These are phyloP conservation scores for Dysdera silvatica DNA, from an alignment of 1,140 invertebrate genomes.

Conservation along the genomic window DNA sequence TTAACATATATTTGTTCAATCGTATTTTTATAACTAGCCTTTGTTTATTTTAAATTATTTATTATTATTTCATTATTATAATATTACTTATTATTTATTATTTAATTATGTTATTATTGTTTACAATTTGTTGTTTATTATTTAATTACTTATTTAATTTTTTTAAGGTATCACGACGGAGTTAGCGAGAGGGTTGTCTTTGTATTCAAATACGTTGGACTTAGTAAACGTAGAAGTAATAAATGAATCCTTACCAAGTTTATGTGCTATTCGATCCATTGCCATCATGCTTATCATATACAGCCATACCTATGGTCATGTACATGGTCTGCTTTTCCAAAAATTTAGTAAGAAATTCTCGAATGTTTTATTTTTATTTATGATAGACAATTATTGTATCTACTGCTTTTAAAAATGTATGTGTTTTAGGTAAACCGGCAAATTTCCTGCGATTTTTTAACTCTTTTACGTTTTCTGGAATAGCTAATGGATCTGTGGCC, in stretches of 20 bases:
- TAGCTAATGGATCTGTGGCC: conserved; percentile 16
- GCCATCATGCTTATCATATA: conserved; percentile 14
- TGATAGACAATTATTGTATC: no score
- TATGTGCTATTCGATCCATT: conserved; percentile 7
- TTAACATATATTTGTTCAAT: no score
- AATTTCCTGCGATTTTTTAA: conserved; percentile 22
- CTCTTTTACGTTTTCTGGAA: conserved; percentile 20
- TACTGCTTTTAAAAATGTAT: no score
- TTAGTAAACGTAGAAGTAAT: neutral
- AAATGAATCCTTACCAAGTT: neutral
- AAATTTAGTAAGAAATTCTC: conserved; percentile 17
- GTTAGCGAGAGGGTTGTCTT: neutral
- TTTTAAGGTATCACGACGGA: no score
- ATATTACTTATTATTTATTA: no score
- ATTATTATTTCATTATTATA: no score
- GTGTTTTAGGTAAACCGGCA: conserved; percentile 17
- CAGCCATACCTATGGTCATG: conserved; percentile 17
- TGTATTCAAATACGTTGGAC: conserved; percentile 13
- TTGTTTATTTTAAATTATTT: no score
- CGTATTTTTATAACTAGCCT: no score
- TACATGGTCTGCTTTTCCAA: conserved; percentile 17
- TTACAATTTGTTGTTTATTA: no score
- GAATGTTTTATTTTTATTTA: neutral
- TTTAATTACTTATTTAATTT: no score
- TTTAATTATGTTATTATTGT: no score